Evolutionary conservation across 2,113 vertebrate species (phyloP).

Genomic region (Noturus placidus): DNA sequence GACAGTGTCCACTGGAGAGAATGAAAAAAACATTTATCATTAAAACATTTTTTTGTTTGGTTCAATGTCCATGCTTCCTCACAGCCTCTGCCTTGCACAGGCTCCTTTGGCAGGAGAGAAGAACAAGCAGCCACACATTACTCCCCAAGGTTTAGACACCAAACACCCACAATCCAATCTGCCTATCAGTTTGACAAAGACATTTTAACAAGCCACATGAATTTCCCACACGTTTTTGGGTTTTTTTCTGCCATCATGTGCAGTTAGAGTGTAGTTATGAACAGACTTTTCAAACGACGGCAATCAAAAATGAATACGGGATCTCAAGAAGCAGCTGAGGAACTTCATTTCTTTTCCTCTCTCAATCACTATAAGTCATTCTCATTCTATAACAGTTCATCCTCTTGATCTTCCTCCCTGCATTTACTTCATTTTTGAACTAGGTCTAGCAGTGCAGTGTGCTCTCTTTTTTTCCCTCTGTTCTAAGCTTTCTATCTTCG

Average conservation of each 20-base stretch:
- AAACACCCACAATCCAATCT: slow-evolving; percentile 58
- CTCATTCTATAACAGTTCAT: slow-evolving; percentile 5
- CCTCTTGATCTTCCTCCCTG: slow-evolving; percentile 8
- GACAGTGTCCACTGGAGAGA: neutral
- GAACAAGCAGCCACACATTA: slow-evolving; percentile 42
- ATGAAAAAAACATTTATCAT: slow-evolving; percentile 14
- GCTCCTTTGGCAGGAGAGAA: slow-evolving; percentile 46
- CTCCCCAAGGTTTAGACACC: slow-evolving; percentile 44
- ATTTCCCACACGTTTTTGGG: slow-evolving; percentile 41
- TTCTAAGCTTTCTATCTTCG: slow-evolving; percentile 23
- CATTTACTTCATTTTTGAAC: slow-evolving; percentile 3
- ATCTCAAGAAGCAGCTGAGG: neutral
- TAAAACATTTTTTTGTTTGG: slow-evolving; percentile 21
- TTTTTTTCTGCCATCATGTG: neutral
- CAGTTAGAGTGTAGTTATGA: slow-evolving; percentile 1
- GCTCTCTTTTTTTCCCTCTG: neutral
- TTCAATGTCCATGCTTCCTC: slow-evolving; percentile 20
- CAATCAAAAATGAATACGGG: neutral
- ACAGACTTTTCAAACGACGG: neutral
- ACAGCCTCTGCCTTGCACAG: slow-evolving; percentile 16
- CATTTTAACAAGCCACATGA: slow-evolving; percentile 34
- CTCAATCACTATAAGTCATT: neutral
- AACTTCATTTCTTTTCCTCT: slow-evolving; percentile 5
- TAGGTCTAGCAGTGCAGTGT: neutral
- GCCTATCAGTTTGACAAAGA: slow-evolving; percentile 50